These are phyloP conservation scores for Drepanosiphum platanoidis DNA, from an alignment of 2,888 invertebrate genomes.

Conservation along the genomic window DNA sequence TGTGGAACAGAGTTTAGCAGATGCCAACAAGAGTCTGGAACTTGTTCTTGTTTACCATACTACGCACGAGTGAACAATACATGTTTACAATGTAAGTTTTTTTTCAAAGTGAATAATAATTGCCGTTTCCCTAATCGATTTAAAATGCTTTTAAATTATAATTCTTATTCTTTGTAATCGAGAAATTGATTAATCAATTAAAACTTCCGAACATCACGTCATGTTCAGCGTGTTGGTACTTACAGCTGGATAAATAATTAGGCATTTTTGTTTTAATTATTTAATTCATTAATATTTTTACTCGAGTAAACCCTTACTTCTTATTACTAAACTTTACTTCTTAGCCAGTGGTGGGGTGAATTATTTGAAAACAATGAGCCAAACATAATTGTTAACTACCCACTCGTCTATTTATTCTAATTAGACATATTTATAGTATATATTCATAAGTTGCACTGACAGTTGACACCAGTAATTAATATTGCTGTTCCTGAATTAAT, in stretches of 20 bases:
- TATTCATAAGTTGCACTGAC: too few relatives aligned
- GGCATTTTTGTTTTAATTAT: too few relatives aligned
- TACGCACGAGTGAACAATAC: conserved; percentile 82
- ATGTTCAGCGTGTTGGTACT: background rate
- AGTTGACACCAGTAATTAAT: too few relatives aligned
- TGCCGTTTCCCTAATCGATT: background rate
- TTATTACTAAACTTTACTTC: too few relatives aligned
- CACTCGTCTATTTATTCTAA: too few relatives aligned
- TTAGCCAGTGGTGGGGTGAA: too few relatives aligned
- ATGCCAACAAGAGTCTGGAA: conserved; percentile 73
- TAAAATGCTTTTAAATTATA: background rate
- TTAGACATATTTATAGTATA: too few relatives aligned
- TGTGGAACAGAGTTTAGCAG: conserved; percentile 75
- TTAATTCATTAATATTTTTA: too few relatives aligned
- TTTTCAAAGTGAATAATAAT: background rate
- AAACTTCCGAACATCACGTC: background rate
- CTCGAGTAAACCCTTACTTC: too few relatives aligned
- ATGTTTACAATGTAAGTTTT: conserved; percentile 84
- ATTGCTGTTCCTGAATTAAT: too few relatives aligned
- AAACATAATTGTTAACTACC: too few relatives aligned
- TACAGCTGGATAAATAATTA: background rate
- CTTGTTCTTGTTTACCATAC: conserved; percentile 84
- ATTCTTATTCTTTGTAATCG: background rate
- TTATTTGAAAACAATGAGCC: too few relatives aligned
- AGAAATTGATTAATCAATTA: background rate